These are phyloP conservation scores for Eupelmus urozonus DNA, from an alignment of 2,888 invertebrate species.

Conservation along the genomic window DNA sequence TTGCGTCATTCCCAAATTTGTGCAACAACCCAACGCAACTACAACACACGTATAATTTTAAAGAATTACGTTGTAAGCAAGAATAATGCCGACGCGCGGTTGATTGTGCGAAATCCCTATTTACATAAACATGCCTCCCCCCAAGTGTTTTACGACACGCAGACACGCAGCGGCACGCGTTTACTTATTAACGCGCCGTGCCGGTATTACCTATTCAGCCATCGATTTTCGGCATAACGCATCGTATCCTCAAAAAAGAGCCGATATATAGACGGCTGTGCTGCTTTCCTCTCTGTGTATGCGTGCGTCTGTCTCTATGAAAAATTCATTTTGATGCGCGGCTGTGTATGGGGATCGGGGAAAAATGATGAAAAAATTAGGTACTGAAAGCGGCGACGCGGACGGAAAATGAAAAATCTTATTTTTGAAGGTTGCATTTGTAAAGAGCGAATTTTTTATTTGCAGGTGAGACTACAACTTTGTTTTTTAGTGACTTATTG, in stretches of 20 bases:
- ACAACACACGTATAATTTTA: no score
- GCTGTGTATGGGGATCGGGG: background rate
- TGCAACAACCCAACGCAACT: no score
- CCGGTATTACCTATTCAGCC: constrained; percentile 46
- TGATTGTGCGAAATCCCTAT: constrained; percentile 34
- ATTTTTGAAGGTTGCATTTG: no score
- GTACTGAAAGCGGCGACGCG: constrained; percentile 59
- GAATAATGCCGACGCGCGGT: background rate
- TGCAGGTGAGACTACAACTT: no score
- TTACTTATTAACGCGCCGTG: constrained; percentile 38
- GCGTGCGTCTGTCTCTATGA: constrained; percentile 1
- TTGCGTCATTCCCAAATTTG: no score
- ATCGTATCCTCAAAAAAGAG: constrained; percentile 24
- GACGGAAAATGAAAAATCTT: no score
- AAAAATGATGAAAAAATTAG: background rate
- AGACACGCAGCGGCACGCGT: constrained; percentile 10
- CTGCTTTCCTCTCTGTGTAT: background rate
- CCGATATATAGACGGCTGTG: background rate
- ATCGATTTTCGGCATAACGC: constrained; percentile 52
- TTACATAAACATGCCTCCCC: constrained; percentile 26
- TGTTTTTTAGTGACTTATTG: no score
- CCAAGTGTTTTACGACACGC: constrained; percentile 41
- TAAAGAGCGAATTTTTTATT: no score
- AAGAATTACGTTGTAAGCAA: no score
- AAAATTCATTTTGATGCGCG: constrained; percentile 28